Evolutionary conservation across 1,140 invertebrate species (phyloP).

Genomic region (Drosophila varians): DNA sequence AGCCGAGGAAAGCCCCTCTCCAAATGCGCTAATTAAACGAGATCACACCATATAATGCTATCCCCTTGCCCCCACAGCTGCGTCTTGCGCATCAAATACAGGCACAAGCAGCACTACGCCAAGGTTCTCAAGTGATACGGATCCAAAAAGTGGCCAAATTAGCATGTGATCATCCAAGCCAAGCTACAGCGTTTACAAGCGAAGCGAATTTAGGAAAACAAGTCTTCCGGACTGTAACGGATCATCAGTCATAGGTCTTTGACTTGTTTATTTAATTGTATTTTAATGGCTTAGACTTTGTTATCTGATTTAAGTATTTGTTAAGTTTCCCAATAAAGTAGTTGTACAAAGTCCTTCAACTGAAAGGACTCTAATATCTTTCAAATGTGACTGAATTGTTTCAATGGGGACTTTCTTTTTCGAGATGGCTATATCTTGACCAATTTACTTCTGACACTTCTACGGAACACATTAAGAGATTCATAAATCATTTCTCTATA

Average conservation of each 20-base stretch:
- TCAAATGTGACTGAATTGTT: no score
- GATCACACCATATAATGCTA: conserved; percentile 6
- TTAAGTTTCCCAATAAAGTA: background rate
- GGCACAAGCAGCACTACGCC: conserved; percentile 70
- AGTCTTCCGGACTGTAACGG: conserved; percentile 4
- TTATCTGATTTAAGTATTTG: background rate
- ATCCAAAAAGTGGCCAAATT: conserved; percentile 23
- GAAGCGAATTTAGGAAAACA: conserved; percentile 46
- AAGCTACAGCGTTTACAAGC: conserved; percentile 46
- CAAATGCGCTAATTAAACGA: conserved; percentile 20
- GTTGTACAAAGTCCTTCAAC: background rate
- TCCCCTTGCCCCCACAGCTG: conserved; percentile 35
- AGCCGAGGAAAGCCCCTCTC: conserved; percentile 4
- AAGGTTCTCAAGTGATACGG: conserved; percentile 65
- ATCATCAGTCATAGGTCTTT: conserved; percentile 1
- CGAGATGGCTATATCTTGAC: no score
- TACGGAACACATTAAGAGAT: no score
- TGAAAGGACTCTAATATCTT: background rate
- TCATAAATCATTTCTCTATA: no score
- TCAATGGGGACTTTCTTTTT: no score
- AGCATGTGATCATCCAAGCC: conserved; percentile 50
- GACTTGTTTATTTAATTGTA: conserved; percentile 23
- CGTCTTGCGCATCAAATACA: conserved; percentile 71
- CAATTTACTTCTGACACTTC: no score
- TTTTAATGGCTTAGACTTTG: background rate